Conservation (phyloP, 2,888 invertebrate species). For the Listrodromus nycthemerus region DNA sequence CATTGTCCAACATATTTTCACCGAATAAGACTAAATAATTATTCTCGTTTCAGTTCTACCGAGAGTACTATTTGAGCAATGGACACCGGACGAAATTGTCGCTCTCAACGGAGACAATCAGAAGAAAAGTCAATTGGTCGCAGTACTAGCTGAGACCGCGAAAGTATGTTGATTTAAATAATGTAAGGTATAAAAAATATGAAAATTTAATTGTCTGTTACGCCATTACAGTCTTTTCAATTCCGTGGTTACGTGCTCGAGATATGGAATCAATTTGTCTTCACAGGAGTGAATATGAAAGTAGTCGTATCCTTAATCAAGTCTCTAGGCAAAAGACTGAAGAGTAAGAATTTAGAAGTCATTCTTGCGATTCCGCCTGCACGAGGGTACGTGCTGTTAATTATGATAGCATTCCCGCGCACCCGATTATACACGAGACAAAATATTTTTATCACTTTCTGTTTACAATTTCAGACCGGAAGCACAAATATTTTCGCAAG, state of each 20-base stretch:
- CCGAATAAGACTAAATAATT: neutral
- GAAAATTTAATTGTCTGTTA: constrained; percentile 89
- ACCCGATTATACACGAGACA: neutral
- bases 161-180: constrained; percentile 72
- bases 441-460: neutral
- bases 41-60: constrained; percentile 90
- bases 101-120: constrained; percentile 89
- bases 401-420: neutral
- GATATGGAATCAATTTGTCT: constrained; percentile 94
- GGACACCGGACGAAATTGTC: constrained; percentile 91
- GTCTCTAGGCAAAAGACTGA: constrained; percentile 86
- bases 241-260: constrained; percentile 97
- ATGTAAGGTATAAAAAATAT: constrained; percentile 73
- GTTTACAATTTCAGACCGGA: constrained; percentile 72
- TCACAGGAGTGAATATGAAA: constrained; percentile 86
- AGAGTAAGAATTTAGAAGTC: constrained; percentile 85
- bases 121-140: constrained; percentile 89
- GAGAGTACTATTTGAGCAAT: constrained; percentile 94
- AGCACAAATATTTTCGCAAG: constrained; percentile 89
- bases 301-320: constrained; percentile 88
- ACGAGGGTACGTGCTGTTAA: constrained; percentile 84
- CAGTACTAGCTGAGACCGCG: constrained; percentile 88
- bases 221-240: constrained; percentile 90
- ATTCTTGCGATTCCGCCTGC: constrained; percentile 94
- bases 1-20: neutral